Base-by-base conservation (phyloP, 2,113 vertebrate genomes). In the Jacana jacana region DNA sequence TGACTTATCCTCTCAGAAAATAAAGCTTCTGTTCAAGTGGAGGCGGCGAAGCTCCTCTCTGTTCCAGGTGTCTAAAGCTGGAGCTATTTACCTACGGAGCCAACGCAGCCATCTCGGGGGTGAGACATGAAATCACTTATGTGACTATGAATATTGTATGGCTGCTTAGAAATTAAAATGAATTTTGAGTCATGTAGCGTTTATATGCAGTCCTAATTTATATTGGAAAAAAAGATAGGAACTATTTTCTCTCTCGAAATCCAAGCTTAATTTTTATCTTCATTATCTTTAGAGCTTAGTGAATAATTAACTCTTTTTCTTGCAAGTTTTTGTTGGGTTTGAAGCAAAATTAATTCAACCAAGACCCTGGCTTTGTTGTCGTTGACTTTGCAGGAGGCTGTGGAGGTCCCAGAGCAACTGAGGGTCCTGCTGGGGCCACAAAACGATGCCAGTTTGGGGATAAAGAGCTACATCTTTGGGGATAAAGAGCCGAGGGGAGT, bases 191-290 rank as follows among this genome's bases (percentile, higher is more conserved):
- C 49, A 4, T 64, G 81, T 71, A 82, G 87, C 81, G 3, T 92
- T 92, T 94, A 85, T 95, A 63, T 81, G 83, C 39, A 11, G 77
- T 91, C 78, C 49, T 93, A 94, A 96, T 94, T 93, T 85, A 84
- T 95, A 81, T 92, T 95, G 93, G 89, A 95, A 87, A 65, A 87
- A 84, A 24, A 92, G 37, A n/a, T n/a, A 84, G 49, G 86, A 91
- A 92, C 86, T 93, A 83, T 90, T 88, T 92, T 96, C 84, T 73
- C 69, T 89, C 84, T 92, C 3, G 9, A 81, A 95, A 91, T 51
- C 55, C 69, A 51, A 89, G 93, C 91, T 91, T 95, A 84, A 92
- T 95, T 95, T 96, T 92, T 95, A 86, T 96, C 94, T 91, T 88
- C 86, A 78, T 94, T 95, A 96, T 93, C 88, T 91, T 94, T 78